Percentiles rank a stretch among this genome's conserved stretches.
Evolutionary conservation across 2,888 invertebrate species (phyloP).

Genomic region (Drosophila meridionalis): DNA sequence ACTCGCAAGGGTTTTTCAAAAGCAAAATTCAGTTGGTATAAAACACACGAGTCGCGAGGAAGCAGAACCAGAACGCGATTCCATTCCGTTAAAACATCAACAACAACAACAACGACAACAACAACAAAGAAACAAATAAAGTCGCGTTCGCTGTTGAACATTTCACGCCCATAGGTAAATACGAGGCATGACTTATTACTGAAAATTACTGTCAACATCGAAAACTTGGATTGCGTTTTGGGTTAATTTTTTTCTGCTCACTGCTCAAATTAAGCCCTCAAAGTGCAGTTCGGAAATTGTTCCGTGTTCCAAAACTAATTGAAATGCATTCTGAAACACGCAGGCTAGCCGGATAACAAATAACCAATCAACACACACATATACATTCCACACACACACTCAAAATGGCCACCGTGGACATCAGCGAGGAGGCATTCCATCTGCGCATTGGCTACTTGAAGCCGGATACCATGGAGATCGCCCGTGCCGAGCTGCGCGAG

Average conservation of each 20-base stretch:
- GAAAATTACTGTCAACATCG: slow-evolving; percentile 41
- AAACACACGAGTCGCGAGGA: slow-evolving; percentile 75
- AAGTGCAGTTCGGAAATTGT: slow-evolving; percentile 44
- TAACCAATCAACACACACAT: slow-evolving; percentile 18
- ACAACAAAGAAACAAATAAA: slow-evolving; percentile 5
- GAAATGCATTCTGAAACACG: slow-evolving; percentile 59
- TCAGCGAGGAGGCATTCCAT: slow-evolving; percentile 86
- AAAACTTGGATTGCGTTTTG: slow-evolving; percentile 20
- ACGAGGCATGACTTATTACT: slow-evolving; percentile 56
- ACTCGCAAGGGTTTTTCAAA: slow-evolving; percentile 77
- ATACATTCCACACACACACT: slow-evolving; percentile 11
- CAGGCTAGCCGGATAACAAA: slow-evolving; percentile 40
- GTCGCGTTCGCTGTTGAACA: slow-evolving; percentile 25
- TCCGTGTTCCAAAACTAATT: slow-evolving; percentile 41
- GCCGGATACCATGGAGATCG: slow-evolving; percentile 87
- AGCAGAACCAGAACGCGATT: slow-evolving; percentile 60
- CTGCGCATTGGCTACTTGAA: slow-evolving; percentile 87
- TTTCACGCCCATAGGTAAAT: slow-evolving; percentile 57
- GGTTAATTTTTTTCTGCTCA: background rate
- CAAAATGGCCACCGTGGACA: slow-evolving; percentile 80
- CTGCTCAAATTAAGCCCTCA: slow-evolving; percentile 24
- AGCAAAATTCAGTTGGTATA: slow-evolving; percentile 77
- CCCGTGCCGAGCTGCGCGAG: slow-evolving; percentile 89
- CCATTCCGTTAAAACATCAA: slow-evolving; percentile 46
- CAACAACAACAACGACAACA: slow-evolving; percentile 16